These are phyloP conservation scores for Arenaria interpres DNA, from an alignment of 2,113 vertebrate species.

Conservation along the genomic window DNA sequence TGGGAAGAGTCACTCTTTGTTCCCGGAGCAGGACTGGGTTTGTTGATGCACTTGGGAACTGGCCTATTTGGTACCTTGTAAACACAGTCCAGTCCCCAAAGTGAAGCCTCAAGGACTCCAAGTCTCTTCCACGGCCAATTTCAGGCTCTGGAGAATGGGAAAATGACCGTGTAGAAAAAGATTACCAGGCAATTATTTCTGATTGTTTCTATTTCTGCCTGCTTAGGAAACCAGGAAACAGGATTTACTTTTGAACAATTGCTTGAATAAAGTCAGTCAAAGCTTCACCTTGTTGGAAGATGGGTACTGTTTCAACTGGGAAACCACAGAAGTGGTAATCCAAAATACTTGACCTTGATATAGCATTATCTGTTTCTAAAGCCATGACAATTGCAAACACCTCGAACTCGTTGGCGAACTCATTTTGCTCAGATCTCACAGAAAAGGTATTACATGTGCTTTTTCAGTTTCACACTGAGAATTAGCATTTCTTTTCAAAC, in stretches of 20 bases:
- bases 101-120: background rate
- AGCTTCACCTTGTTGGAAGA: background rate
- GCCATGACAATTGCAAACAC: background rate
- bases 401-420: accelerated
- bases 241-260: slow-evolving; percentile 28
- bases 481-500: accelerated
- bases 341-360: background rate
- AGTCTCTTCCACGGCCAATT: background rate
- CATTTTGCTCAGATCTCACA: accelerated
- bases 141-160: slow-evolving; percentile 12
- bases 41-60: background rate
- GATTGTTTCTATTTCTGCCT: slow-evolving; percentile 16
- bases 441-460: accelerated
- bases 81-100: background rate
- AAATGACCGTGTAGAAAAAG: background rate
- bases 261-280: background rate
- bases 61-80: background rate
- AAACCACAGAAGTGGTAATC: background rate
- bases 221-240: background rate
- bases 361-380: background rate
- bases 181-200: slow-evolving; percentile 18
- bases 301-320: background rate
- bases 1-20: background rate
- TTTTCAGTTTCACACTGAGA: accelerated
- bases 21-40: background rate